phyloP scores from a whole-genome alignment of 2,113 vertebrate genomes.

The Oryzias melastigma region DNA sequence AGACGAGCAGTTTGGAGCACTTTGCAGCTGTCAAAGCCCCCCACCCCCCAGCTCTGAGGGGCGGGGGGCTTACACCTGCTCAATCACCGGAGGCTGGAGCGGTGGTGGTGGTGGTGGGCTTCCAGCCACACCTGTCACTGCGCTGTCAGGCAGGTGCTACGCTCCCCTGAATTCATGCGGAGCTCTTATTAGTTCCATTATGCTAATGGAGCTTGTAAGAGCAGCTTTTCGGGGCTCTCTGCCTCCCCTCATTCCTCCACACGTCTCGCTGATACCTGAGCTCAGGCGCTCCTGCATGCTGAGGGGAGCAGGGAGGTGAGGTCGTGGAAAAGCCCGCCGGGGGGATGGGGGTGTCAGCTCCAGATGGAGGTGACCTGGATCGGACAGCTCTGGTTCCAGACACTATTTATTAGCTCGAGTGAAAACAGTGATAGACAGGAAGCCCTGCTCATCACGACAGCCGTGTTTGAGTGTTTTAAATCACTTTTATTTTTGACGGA shows the following conservation, averaged over 20 bases:
- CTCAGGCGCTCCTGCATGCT: slow-evolving; percentile 16
- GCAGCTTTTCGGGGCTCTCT: slow-evolving; percentile 21
- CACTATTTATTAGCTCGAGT: too few relatives aligned
- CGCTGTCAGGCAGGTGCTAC: slow-evolving; percentile 51
- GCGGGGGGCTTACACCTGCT: neutral
- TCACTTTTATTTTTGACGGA: too few relatives aligned
- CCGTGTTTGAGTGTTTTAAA: too few relatives aligned
- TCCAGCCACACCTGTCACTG: slow-evolving; percentile 36
- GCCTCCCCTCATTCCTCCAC: slow-evolving; percentile 36
- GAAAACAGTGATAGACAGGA: too few relatives aligned
- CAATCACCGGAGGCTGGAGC: too few relatives aligned
- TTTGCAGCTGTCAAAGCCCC: slow-evolving; percentile 39
- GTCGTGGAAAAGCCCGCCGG: too few relatives aligned
- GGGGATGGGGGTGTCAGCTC: too few relatives aligned
- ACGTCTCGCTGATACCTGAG: slow-evolving; percentile 32
- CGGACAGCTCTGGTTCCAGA: too few relatives aligned
- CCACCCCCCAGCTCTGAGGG: neutral
- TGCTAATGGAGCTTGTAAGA: slow-evolving; percentile 67
- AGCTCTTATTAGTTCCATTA: slow-evolving; percentile 73
- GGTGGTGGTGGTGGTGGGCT: slow-evolving; percentile 1
- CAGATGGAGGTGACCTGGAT: too few relatives aligned
- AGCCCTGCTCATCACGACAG: too few relatives aligned
- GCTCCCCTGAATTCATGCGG: slow-evolving; percentile 32
- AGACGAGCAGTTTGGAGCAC: slow-evolving; percentile 38
- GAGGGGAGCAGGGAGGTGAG: too few relatives aligned